phyloP scores from a whole-genome alignment of 2,888 invertebrate species.

The Pycnomerus fuliginosus region DNA sequence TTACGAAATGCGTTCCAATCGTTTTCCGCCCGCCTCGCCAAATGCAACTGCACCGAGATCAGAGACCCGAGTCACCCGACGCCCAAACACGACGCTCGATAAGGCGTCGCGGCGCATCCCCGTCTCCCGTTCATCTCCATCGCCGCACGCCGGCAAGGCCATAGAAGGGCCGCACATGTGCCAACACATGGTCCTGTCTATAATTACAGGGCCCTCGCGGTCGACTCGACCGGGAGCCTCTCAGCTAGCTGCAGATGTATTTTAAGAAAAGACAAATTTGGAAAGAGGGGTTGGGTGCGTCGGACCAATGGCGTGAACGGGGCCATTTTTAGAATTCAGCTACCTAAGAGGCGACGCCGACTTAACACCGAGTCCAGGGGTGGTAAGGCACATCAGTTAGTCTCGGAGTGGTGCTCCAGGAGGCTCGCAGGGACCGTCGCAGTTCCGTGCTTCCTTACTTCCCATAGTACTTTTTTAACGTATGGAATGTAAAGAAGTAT shows the following conservation, averaged over 20 bases:
- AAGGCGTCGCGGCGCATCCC: too few species aligned
- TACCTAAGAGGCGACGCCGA: slow-evolving; percentile 41
- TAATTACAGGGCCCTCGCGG: slow-evolving; percentile 39
- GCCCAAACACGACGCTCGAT: too few species aligned
- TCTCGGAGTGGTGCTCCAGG: slow-evolving; percentile 54
- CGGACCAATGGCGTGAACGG: slow-evolving; percentile 50
- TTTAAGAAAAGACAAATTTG: slow-evolving; percentile 85
- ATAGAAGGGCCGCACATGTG: slow-evolving; percentile 38
- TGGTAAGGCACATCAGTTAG: slow-evolving; percentile 43
- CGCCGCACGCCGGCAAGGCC: slow-evolving; percentile 15
- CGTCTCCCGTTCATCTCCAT: too few species aligned
- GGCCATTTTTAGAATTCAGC: slow-evolving; percentile 54
- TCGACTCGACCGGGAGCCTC: slow-evolving; percentile 31
- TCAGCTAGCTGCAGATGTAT: slow-evolving; percentile 59
- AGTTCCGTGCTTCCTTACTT: slow-evolving; percentile 96
- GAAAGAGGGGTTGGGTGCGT: slow-evolving; percentile 56
- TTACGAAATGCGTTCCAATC: too few species aligned
- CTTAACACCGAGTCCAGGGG: slow-evolving; percentile 40
- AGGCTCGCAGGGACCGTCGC: slow-evolving; percentile 38
- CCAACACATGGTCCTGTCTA: slow-evolving; percentile 41
- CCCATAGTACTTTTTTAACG: slow-evolving; percentile 80
- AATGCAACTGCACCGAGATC: too few species aligned
- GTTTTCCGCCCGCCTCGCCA: too few species aligned
- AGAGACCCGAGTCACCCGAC: too few species aligned
- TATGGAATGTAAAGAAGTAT: slow-evolving; percentile 99